Evolutionary conservation across 2,113 vertebrate genomes (phyloP), one percentile per base, ranked within the genome.

Genomic region (Ctenodactylus gundi): DNA sequence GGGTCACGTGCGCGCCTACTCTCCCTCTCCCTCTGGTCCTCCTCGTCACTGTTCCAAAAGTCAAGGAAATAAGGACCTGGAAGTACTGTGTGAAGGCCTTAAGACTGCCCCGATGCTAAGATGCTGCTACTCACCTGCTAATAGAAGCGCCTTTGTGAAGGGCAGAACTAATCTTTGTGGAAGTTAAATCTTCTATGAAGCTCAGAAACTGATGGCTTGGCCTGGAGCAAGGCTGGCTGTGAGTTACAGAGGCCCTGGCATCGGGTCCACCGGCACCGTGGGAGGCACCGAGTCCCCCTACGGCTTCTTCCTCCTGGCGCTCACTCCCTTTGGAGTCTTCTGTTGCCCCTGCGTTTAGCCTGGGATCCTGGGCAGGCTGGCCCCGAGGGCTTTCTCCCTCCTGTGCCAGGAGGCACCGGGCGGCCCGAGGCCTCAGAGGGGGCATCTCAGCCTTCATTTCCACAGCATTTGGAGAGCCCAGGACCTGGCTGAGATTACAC

Each of bases 401-500:
- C 49, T 84, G 55, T 23, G 29, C 55, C n/a, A 31, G 62, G 27
- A 65, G 84, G 14, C 29, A 49, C 0, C 6, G 75, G 51, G 82
- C 73, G 44, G 83, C 36, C 64, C 78, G 84, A 77, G 65, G 8
- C 75, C 2, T 0, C 0, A 49, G 85, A 58, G 17, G 27, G 44
- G 70, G 20, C 0, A 0, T 20, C 78, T 72, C 83, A 27, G 93
- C 53, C 65, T 91, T 93, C 68, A 51, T 65, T 91, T 92, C 94
- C n/a, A 0, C 23, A n/a, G 70, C 46, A 49, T 41, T 62, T 0
- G 6, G 64, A 88, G 34, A 72, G 55, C 76, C 70, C 62, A 49
- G 90, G 77, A 88, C 93, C 95, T 93, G 96, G 76, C 92, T 46
- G 46, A 92, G 81, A 93, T 96, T 90, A 92, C 81, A 96, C 95